Evolutionary conservation across 2,888 invertebrate genomes (phyloP), one percentile per base, ranked within the genome.

Genomic region (Smittia aterrima): DNA sequence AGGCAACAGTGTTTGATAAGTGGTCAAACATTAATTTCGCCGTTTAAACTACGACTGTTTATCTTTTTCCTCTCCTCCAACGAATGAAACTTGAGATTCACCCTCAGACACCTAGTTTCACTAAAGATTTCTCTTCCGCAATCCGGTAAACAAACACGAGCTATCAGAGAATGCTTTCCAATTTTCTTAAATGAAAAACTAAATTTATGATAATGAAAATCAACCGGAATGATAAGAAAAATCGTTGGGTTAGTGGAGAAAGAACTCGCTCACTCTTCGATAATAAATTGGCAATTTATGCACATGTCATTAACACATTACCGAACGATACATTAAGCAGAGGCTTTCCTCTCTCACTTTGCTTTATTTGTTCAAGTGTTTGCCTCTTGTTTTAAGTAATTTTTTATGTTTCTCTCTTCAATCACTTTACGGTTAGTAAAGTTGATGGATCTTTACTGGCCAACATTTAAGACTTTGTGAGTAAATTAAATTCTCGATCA

Each of bases 211-310:
- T 54, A 62, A 62, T 72, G 24, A 62, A 71, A 72, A 62, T 58
- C 72, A 72, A 13, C 62, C 24, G 18, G 62, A 38, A 25, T 20
- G 62, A 72, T 72, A 72, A 72, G 62, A 72, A 25, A 72, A 72
- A 72, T 62, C 20, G 53, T 62, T 62, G n/a, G 20, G n/a, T n/a
- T 2, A 25, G 58, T 62, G 40, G 40, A 38, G 72, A 9, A 22
- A 20, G 18, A 11, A 22, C 27, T 47, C 32, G 32, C 16, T 16
- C 47, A 47, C 47, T 16, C 47, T 38, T 7, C 70, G 70, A 70
- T 70, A 70, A 70, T 72, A 72, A 72, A 72, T 72, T 58, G 62
- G 32, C 47, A 72, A 72, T 62, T 72, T 72, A 72, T 72, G 72
- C 72, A 62, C 72, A 72, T 72, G 62, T 70, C 54, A 70, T 70